Evolutionary conservation across 35 echinoderm and acorn worm genomes (phyloP).

Genomic region (Nesometra sesokonis): DNA sequence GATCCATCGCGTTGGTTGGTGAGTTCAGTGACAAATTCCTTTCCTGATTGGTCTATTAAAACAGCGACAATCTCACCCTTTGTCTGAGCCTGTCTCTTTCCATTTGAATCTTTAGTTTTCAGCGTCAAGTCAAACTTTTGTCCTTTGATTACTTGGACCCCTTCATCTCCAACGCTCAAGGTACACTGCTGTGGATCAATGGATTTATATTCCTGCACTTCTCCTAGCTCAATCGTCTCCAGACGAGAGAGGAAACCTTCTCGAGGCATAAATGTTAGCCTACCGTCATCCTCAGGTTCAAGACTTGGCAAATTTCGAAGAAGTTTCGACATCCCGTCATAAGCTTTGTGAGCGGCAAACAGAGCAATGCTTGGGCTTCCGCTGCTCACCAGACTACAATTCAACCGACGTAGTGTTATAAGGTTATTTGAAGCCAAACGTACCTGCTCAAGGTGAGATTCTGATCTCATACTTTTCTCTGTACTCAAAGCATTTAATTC

Average conservation of each 20-base stretch:
- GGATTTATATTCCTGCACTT: background rate
- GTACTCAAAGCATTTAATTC: background rate
- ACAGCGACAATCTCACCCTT: background rate
- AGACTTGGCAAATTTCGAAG: background rate
- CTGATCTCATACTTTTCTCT: background rate
- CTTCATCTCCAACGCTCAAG: background rate
- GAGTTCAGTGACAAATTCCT: background rate
- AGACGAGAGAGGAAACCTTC: background rate
- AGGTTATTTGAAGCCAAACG: background rate
- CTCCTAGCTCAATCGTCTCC: background rate
- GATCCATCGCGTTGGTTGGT: background rate
- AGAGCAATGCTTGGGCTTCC: background rate
- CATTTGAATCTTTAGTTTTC: background rate
- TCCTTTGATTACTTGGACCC: background rate
- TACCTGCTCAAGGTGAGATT: background rate
- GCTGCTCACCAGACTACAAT: background rate
- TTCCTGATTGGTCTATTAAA: background rate
- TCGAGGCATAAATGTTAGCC: background rate
- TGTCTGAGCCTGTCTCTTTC: background rate
- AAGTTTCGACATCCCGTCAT: background rate
- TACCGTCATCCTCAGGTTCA: background rate
- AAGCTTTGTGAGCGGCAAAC: background rate
- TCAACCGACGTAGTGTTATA: background rate
- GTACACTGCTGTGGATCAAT: background rate
- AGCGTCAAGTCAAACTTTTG: background rate